These are phyloP conservation scores for Trididemnum nubilum DNA, from an alignment of 23 tunicate genomes.

Conservation along the genomic window DNA sequence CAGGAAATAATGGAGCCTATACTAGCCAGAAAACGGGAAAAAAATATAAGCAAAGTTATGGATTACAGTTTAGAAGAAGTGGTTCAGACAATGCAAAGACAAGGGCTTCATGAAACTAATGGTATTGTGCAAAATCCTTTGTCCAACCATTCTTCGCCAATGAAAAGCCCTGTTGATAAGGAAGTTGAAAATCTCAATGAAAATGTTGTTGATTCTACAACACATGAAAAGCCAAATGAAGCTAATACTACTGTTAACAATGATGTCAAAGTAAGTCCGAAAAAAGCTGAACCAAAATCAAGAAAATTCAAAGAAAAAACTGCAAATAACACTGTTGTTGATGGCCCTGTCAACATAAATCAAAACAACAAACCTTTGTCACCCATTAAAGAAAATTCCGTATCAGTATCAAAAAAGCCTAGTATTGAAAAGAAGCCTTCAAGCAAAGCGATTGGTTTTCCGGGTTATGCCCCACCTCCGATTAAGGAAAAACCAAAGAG, in stretches of 20 bases:
- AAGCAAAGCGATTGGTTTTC: slow-evolving; percentile 26
- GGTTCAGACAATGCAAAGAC: neutral
- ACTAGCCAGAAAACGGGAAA: slow-evolving; percentile 3
- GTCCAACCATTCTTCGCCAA: neutral
- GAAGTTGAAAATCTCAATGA: neutral
- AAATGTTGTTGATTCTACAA: neutral
- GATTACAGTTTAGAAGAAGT: slow-evolving; percentile 4
- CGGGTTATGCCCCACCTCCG: slow-evolving; percentile 51
- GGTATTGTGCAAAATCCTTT: neutral
- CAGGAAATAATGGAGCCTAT: slow-evolving; percentile 37
- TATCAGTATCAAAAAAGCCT: neutral
- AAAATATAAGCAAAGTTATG: neutral
- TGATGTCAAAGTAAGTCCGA: neutral
- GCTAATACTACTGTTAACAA: neutral
- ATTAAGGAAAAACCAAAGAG: slow-evolving; percentile 21
- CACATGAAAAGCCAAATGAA: neutral
- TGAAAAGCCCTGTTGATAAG: neutral
- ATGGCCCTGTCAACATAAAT: neutral
- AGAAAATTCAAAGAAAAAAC: neutral
- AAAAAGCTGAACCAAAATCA: neutral
- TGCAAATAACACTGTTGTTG: neutral
- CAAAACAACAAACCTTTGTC: neutral
- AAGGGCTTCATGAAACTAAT: neutral
- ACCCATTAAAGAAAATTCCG: neutral
- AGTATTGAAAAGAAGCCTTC: neutral